These are phyloP conservation scores for Podabrus alpinus DNA, from an alignment of 2,888 invertebrate genomes.

Conservation along the genomic window DNA sequence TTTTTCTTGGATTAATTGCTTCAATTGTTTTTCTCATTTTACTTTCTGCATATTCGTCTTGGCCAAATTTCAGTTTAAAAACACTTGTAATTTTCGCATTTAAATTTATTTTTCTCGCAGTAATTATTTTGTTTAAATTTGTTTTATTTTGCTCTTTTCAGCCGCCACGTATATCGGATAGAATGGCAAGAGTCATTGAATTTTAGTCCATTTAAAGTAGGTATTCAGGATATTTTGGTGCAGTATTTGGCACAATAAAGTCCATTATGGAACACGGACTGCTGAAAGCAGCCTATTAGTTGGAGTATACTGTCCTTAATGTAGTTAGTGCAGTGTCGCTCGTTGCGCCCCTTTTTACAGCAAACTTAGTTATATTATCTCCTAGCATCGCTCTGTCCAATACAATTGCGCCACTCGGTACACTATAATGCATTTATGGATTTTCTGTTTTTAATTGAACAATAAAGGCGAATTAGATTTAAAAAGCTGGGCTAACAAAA, in stretches of 20 bases:
- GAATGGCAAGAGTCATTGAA: conserved; percentile 27
- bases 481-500: not conserved
- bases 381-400: conserved; percentile 34
- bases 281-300: conserved; percentile 55
- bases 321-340: conserved; percentile 47
- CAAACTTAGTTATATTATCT: conserved; percentile 52
- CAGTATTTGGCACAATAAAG: conserved; percentile 49
- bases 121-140: conserved; percentile 19
- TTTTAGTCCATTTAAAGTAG: conserved; percentile 29
- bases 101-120: conserved; percentile 5
- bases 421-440: conserved; percentile 32
- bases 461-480: not conserved
- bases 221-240: conserved; percentile 34
- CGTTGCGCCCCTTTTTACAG: conserved; percentile 49
- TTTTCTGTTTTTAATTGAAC: conserved; percentile 41
- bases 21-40: conserved; percentile 57
- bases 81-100: conserved; percentile 18
- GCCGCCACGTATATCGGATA: conserved; percentile 8
- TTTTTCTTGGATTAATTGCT: conserved; percentile 59
- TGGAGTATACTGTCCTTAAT: conserved; percentile 54
- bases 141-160: conserved; percentile 23
- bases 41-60: conserved; percentile 54
- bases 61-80: conserved; percentile 48
- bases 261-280: conserved; percentile 50
- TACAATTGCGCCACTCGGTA: conserved; percentile 34